These are phyloP conservation scores for Pyralis farinalis DNA, from an alignment of 2,888 invertebrate genomes.

Conservation along the genomic window DNA sequence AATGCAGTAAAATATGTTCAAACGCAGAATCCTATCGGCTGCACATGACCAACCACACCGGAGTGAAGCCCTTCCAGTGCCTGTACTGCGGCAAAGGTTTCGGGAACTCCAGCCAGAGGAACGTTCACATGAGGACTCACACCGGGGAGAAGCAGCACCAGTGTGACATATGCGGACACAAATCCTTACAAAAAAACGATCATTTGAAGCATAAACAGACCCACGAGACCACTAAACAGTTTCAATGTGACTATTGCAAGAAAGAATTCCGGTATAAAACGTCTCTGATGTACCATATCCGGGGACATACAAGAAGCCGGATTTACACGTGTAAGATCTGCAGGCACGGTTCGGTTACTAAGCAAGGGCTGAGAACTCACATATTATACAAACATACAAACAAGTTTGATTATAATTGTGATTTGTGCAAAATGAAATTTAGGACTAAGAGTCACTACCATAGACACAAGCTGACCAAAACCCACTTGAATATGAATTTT, in stretches of 20 bases:
- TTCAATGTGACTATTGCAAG: constrained; percentile 3
- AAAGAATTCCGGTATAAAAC: background rate
- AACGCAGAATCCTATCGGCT: background rate
- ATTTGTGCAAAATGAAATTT: background rate
- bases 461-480: background rate
- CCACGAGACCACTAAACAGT: background rate
- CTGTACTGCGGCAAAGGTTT: background rate
- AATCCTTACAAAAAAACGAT: background rate
- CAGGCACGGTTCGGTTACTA: background rate
- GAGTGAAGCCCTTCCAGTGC: background rate
- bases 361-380: background rate
- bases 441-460: background rate
- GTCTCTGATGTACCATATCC: background rate
- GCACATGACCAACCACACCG: background rate
- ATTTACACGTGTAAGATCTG: background rate
- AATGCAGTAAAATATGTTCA: background rate
- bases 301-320: background rate
- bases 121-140: background rate
- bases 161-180: background rate
- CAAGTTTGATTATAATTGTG: background rate
- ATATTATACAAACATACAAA: background rate
- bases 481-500: background rate
- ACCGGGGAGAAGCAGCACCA: background rate
- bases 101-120: background rate
- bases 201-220: background rate